Evolutionary conservation across 2,113 vertebrate genomes (phyloP), one percentile per base, ranked within the genome.

Genomic region (Opisthocomus hoazin): DNA sequence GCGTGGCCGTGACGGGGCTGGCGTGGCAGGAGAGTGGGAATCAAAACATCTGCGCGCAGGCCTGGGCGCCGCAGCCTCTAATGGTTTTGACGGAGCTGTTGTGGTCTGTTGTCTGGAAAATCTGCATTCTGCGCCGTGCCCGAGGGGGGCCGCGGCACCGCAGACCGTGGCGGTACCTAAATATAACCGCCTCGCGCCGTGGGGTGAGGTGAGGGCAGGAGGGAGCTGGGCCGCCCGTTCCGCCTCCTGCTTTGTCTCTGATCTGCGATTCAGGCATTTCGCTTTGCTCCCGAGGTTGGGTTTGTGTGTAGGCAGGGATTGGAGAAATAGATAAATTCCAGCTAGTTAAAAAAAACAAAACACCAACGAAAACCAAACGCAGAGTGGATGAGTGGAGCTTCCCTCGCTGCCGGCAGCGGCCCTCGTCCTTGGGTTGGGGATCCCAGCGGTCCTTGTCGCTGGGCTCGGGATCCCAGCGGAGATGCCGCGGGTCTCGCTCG

Each of bases 31-130:
- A 92, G 96, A 94, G 96, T 80, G 86, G 94, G 95, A 97, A 97
- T 96, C 87, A 87, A 93, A 97, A 95, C 94, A 93, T 97, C 86
- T 96, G 93, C 85, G 93, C 37, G 16, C 88, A 93, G 96, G 95
- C 94, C 93, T 94, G 91, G 84, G 90, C n/a, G 46, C 61, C 21
- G 61, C 80, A 91, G 88, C 70, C 92, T 92, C 63, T 89, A 24
- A n/a, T 91, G 88, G 89, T 93, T 96, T 65, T 84, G 96, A 92
- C 84, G 94, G 96, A 97, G 97, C 91, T 82, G 94, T 95, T 94
- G 84, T 94, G 93, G 96, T 92, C 94, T 95, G 94, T 94, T 93
- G 91, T 93, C 90, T 95, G 96, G 85, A 94, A 94, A 95, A 93
- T 75, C 78, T 97, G 89, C 66, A 50, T 96, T 94, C 93, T 96